Evolutionary conservation across 2,888 invertebrate species (phyloP), one percentile per base, ranked within the genome.

Genomic region (Platerodrilus igneus): DNA sequence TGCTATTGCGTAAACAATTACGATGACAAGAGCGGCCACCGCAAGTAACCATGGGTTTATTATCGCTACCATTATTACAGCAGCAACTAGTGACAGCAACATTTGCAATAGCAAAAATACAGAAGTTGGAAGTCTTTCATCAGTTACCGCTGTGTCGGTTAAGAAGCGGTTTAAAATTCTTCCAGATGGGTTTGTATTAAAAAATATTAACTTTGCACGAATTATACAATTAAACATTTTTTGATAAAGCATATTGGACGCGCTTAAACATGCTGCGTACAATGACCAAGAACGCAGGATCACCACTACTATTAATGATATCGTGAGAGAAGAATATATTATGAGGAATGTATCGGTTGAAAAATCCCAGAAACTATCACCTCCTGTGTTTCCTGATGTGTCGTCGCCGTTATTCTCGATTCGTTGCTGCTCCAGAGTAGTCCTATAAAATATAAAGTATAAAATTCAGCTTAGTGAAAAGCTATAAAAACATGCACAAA

Each of bases 101-200:
- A 83, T 75, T 57, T 56, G 46, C 6, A 37, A 21, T 10, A 70
- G 66, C 61, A 78, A 77, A 52, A 78, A 66, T 54, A 76, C 66
- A 2, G 69, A 66, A 40, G 60, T 67, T 0, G 78, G 77, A 7
- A 79, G 55, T 3, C 72, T 50, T 48, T 78, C 78, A 56, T 79
- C 79, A 55, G 78, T 73, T 0, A 74, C 68, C 1, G 77, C 83
- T 57, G 82, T 75, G 57, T 87, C 86, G 60, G 83, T 86, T 0
- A 86, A 79, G 62, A 87, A 86, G 29, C 86, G 69, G 64, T 86
- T 86, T 19, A 87, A 64, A 50, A 86, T 78, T 38, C 64, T 66
- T 75, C 86, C 86, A 41, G 83, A 81, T 1, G 90, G 84, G 69
- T 92, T 93, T 0, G 73, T 77, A 55, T 92, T 87, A 62, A 93